Conservation (phyloP, 2,113 vertebrate genomes). For the Oenanthe melanoleuca region DNA sequence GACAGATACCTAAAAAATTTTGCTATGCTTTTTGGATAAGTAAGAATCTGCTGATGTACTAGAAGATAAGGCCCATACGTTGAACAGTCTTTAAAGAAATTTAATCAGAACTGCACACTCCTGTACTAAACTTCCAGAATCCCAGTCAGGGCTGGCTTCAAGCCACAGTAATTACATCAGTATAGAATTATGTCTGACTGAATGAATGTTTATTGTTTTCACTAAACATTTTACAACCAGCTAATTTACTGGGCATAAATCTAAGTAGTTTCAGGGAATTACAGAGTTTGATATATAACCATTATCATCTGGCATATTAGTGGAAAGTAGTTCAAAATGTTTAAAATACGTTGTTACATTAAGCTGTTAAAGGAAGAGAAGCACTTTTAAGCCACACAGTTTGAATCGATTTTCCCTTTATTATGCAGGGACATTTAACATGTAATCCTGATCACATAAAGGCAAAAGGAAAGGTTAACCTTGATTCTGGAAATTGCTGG, state of each 20-base stretch:
- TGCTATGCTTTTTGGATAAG: not conserved
- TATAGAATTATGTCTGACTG: not conserved
- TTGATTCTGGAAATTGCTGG: not conserved
- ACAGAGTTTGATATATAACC: not conserved
- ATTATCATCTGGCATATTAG: not conserved
- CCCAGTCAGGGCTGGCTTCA: not conserved
- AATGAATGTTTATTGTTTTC: not conserved
- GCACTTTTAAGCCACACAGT: not conserved
- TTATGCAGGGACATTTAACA: not conserved
- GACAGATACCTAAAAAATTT: not conserved
- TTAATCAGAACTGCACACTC: not conserved
- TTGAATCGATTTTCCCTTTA: not conserved
- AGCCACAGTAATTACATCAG: not conserved
- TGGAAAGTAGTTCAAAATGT: not conserved
- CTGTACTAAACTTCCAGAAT: not conserved
- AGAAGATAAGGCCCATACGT: not conserved
- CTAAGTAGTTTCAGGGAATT: not conserved
- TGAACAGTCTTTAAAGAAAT: not conserved
- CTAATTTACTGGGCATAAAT: not conserved
- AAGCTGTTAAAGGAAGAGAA: not conserved
- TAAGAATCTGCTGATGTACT: not conserved
- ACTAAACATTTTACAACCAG: not conserved
- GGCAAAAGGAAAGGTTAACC: not conserved
- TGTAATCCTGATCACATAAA: not conserved
- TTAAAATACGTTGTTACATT: not conserved